Base-by-base conservation (phyloP, 2,888 invertebrate species). In the Ommatoiulus sabulosus region DNA sequence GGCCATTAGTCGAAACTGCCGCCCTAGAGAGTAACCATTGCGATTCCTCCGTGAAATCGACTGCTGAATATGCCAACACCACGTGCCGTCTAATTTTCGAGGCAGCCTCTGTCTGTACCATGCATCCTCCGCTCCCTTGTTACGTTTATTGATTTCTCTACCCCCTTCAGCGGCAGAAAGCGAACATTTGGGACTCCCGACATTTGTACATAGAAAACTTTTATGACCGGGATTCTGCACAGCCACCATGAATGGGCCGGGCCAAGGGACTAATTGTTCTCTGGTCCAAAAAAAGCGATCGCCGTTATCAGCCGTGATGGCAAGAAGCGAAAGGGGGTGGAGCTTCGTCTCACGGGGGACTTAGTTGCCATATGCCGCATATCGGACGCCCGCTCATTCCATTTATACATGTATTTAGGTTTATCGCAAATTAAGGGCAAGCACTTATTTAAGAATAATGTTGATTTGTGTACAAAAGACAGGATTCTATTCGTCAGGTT, bases 361-460 rank as follows among this genome's bases (percentile, higher is more conserved):
- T 80, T 80, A 80, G 24, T 80, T 80, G 80, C 80, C 80, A 80
- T 80, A 80, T 80, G 80, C 80, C 80, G 80, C 80, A 80, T 80
- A 80, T 80, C 80, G 80, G 80, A 80, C 80, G 80, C 80, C 80
- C 80, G 80, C 80, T 80, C 80, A 80, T 80, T 80, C 80, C 80
- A 80, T 80, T 80, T 80, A 80, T 80, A 80, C 80, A 80, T 80
- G 80, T 80, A 80, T 80, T 80, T 80, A 80, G 80, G 80, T 80
- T 80, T 80, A 80, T 80, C 80, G 80, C 80, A 80, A 80, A 80
- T 35, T 80, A 80, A 80, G 80, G 80, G 80, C 24, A 80, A 80
- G 80, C 80, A 80, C 80, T 80, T 80, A 80, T 80, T 80, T 80
- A 80, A 80, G 35, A 80, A 80, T 80, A 80, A 80, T 80, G 80